phyloP scores from a whole-genome alignment of 2,888 invertebrate species.

The Platycheirus rosarum region DNA sequence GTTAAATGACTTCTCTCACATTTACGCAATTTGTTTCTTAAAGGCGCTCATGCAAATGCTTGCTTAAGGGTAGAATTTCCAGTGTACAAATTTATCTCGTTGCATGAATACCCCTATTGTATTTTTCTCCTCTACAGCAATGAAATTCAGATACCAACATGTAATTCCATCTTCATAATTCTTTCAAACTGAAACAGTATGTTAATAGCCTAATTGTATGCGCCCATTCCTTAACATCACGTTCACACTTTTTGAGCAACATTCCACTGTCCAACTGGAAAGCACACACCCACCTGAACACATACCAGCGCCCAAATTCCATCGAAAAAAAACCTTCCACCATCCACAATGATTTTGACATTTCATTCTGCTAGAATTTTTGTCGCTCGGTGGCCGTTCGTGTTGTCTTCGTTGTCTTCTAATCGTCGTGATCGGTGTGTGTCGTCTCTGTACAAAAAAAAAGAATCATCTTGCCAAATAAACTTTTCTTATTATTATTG shows the following conservation, averaged over 20 bases:
- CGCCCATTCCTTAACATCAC: background rate
- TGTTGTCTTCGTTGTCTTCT: constrained; percentile 70
- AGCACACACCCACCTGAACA: background rate
- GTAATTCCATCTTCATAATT: too few relatives aligned
- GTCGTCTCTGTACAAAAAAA: constrained; percentile 47
- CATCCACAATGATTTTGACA: constrained; percentile 63
- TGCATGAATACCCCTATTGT: too few relatives aligned
- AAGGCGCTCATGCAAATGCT: too few relatives aligned
- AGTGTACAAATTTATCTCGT: too few relatives aligned
- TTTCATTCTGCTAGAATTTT: constrained; percentile 65
- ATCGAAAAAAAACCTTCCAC: constrained; percentile 30
- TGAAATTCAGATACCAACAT: too few relatives aligned
- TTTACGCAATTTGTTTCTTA: too few relatives aligned
- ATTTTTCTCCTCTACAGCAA: too few relatives aligned
- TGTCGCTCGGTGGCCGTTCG: constrained; percentile 43
- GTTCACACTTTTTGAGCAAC: constrained; percentile 47
- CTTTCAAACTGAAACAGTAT: too few relatives aligned
- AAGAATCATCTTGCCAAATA: constrained; percentile 52
- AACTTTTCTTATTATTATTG: constrained; percentile 27
- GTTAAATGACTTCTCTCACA: too few relatives aligned
- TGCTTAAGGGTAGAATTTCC: too few relatives aligned
- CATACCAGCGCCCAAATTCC: constrained; percentile 5
- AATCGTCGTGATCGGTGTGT: constrained; percentile 63
- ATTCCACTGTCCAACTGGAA: constrained; percentile 48
- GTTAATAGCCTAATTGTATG: too few relatives aligned